Evolutionary conservation across 1,140 invertebrate species (phyloP).

Genomic region (Melipona quadrifasciata): DNA sequence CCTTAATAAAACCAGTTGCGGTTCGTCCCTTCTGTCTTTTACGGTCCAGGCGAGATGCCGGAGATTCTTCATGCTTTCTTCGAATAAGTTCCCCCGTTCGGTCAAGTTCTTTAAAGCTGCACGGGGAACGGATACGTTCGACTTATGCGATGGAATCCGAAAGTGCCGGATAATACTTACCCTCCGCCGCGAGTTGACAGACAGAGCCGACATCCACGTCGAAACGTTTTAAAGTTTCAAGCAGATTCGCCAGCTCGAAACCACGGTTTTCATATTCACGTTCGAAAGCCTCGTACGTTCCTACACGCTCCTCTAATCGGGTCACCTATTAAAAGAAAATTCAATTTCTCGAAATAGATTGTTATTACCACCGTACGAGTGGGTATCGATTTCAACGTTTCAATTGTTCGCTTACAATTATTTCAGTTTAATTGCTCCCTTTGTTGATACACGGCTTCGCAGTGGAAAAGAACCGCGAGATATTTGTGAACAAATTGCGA

Average conservation of each 20-base stretch:
- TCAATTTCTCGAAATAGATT: not conserved
- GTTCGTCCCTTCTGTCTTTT: constrained; percentile 51
- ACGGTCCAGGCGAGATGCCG: constrained; percentile 66
- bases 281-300: constrained; percentile 42
- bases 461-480: no score
- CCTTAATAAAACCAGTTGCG: constrained; percentile 56
- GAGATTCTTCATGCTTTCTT: constrained; percentile 66
- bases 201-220: constrained; percentile 61
- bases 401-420: not conserved
- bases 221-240: constrained; percentile 69
- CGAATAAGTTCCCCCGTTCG: constrained; percentile 54
- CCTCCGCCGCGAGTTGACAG: constrained; percentile 64
- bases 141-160: constrained; percentile 5
- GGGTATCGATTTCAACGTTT: not conserved
- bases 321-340: constrained; percentile 9
- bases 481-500: not conserved
- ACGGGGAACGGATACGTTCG: constrained; percentile 8
- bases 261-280: constrained; percentile 49
- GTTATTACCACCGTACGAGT: not conserved
- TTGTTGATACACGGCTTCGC: no score
- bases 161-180: constrained; percentile 51
- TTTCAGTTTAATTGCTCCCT: not conserved
- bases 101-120: constrained; percentile 69
- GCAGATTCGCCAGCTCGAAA: constrained; percentile 66
- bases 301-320: constrained; percentile 24